These are phyloP conservation scores for Falco columbarius DNA, from an alignment of 2,797 vertebrate genomes.

Conservation along the genomic window DNA sequence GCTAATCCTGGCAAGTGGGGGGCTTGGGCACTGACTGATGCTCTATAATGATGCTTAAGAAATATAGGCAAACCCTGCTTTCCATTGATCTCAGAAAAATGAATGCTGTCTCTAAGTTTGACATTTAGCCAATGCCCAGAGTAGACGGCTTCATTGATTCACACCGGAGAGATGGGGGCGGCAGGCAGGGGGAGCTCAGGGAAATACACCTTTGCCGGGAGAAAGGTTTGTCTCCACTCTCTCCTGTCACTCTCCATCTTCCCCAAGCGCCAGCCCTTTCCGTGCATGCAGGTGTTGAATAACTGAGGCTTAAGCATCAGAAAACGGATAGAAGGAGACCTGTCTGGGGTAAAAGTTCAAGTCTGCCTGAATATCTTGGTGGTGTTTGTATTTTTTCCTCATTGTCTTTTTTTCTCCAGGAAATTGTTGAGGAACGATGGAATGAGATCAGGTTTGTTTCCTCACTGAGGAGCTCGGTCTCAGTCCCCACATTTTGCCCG, in stretches of 20 bases:
- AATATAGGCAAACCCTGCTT: neutral
- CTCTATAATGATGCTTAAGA: neutral
- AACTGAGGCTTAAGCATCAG: neutral
- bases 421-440: neutral
- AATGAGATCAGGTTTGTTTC: neutral
- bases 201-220: neutral
- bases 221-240: neutral
- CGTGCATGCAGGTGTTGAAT: neutral
- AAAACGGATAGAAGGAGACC: neutral
- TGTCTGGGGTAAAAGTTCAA: neutral
- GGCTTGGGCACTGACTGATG: neutral
- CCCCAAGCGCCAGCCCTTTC: neutral
- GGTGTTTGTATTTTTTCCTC: neutral
- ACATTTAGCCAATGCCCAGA: neutral
- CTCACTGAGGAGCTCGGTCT: neutral
- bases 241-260: neutral
- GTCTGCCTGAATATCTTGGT: neutral
- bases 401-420: neutral
- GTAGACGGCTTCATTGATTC: neutral
- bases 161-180: accelerated
- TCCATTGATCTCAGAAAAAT: neutral
- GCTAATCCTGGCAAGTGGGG: accelerated
- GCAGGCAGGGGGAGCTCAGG: neutral
- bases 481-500: neutral
- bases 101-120: neutral